Evolutionary conservation across 2,113 vertebrate species (phyloP).

Genomic region (Amblyornis subalaris): DNA sequence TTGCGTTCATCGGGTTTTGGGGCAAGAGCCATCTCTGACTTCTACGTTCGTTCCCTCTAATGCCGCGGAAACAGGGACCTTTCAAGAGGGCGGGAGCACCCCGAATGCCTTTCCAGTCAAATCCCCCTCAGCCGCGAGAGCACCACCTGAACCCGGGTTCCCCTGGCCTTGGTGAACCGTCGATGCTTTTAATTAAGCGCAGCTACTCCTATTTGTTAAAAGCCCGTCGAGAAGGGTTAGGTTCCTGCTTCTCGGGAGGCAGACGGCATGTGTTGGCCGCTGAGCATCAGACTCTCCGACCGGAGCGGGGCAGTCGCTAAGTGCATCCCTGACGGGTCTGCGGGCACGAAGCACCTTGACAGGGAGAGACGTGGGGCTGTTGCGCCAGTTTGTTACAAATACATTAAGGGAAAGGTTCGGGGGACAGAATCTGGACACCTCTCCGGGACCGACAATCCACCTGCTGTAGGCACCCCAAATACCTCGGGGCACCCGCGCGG

Average conservation of each 20-base stretch:
- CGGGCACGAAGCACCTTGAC: constrained; percentile 48
- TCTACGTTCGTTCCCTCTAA: constrained; percentile 32
- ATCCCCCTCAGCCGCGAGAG: constrained; percentile 18
- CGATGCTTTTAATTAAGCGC: constrained; percentile 65
- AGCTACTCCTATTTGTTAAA: constrained; percentile 39
- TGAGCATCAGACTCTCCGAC: constrained; percentile 48
- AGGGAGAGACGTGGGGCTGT: constrained; percentile 20
- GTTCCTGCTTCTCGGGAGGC: constrained; percentile 52
- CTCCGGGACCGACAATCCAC: background rate
- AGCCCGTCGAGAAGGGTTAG: constrained; percentile 33
- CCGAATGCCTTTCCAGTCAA: background rate
- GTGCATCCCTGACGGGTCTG: constrained; percentile 40
- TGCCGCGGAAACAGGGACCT: background rate
- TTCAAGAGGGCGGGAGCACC: background rate
- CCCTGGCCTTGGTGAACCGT: constrained; percentile 54
- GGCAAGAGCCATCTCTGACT: constrained; percentile 22
- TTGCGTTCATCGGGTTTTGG: constrained; percentile 16
- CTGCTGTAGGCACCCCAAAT: background rate
- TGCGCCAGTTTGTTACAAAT: constrained; percentile 45
- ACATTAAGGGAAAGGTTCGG: background rate
- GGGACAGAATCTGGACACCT: background rate
- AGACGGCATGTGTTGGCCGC: constrained; percentile 57
- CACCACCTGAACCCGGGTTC: constrained; percentile 51
- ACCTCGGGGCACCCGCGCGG: background rate
- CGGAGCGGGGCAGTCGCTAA: constrained; percentile 17